Percentiles rank a stretch among this genome's conserved stretches.
Conservation (phyloP, 2,888 invertebrate species). For the Xestobium rufovillosum region DNA sequence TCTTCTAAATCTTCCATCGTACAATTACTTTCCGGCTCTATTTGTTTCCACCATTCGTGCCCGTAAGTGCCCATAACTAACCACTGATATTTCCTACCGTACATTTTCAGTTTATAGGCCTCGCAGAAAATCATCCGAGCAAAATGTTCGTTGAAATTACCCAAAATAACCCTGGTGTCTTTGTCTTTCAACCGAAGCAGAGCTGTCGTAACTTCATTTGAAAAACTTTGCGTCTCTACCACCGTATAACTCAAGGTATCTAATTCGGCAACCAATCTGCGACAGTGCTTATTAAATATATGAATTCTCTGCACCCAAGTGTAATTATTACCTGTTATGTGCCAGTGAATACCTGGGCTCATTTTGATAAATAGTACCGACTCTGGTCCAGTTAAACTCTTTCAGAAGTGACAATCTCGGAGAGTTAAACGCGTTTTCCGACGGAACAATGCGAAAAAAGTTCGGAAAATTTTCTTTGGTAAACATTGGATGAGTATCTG, state of each 20-base stretch:
- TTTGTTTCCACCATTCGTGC: slow-evolving; percentile 63
- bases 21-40: slow-evolving; percentile 57
- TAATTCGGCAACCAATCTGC: slow-evolving; percentile 72
- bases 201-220: slow-evolving; percentile 76
- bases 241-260: slow-evolving; percentile 75
- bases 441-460: slow-evolving; percentile 94
- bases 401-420: slow-evolving; percentile 81
- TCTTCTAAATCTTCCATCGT: slow-evolving; percentile 63
- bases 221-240: slow-evolving; percentile 85
- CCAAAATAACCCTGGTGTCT: slow-evolving; percentile 90
- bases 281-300: slow-evolving; percentile 14
- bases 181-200: slow-evolving; percentile 76
- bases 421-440: slow-evolving; percentile 92
- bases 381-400: slow-evolving; percentile 94
- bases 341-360: slow-evolving; percentile 83
- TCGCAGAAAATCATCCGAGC: slow-evolving; percentile 84
- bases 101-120: slow-evolving; percentile 79
- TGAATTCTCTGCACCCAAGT: slow-evolving; percentile 1
- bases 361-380: slow-evolving; percentile 95
- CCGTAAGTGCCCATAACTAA: slow-evolving; percentile 85
- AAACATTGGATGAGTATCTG: slow-evolving; percentile 97
- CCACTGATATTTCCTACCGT: slow-evolving; percentile 91
- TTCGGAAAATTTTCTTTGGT: slow-evolving; percentile 89
- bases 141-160: slow-evolving; percentile 94
- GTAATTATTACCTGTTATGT: slow-evolving; percentile 46